Base-by-base conservation (phyloP, 2,113 vertebrate species). In the Dissostichus mawsoni region DNA sequence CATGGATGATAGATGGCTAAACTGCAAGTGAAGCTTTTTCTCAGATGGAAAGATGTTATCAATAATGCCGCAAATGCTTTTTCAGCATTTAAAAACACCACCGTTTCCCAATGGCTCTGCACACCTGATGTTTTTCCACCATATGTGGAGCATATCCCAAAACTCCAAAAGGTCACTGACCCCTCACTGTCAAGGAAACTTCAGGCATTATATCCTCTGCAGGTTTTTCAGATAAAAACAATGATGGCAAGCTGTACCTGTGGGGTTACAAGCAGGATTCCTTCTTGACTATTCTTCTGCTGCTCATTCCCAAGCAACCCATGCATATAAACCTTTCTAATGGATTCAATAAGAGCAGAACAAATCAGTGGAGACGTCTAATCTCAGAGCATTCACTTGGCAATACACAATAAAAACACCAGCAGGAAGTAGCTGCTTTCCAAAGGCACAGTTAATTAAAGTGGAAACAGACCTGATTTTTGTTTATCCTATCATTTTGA, bases 1-100 rank as follows among this genome's bases (percentile, higher is more conserved):
- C 86, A 90, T 89, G 87, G 90, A 81, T 86, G 85, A 87, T 87
- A 51, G 88, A 80, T 86, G 83, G 87, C 91, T 80, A 73, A 78
- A 69, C 64, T 77, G 56, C 11, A 14, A 87, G 75, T 78, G 53
- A 41, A 65, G 64, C 53, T 25, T 78, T 78, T 53, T 79, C 83
- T 45, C 63, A 41, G 71, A 73, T 76, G 85, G 72, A 74, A 82
- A 75, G 81, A 47, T 56, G 74, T 75, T 51, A 44, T 67, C 47
- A 18, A 67, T 52, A 69, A 69, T 36, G 67, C 70, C 69, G 58
- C 44, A 69, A 8, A 41, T 41, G 68, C 25, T 25, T 81, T 78
- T 85, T 67, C 33, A 78, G 56, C 64, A 58, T 74, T 84, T 84
- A 44, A 75, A 88, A 77, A 80, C 58, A 76, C 69, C 70, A 52